A percentile compares a stretch with the other conserved stretches of the same genome.
These are phyloP conservation scores for Pituophis catenifer DNA, from an alignment of 2,113 vertebrate species.

Conservation along the genomic window DNA sequence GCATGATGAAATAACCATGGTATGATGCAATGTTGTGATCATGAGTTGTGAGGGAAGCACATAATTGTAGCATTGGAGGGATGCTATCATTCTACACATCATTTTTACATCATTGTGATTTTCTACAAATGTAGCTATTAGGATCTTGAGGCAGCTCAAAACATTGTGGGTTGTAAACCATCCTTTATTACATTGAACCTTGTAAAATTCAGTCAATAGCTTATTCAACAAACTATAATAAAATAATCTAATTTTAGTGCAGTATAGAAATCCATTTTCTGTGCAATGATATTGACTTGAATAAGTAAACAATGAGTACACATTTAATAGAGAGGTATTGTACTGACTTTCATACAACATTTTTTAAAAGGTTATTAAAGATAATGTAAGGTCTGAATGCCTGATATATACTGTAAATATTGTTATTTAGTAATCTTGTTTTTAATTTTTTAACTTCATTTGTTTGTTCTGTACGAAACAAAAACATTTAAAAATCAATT, in stretches of 20 bases:
- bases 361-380: background rate
- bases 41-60: background rate
- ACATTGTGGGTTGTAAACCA: background rate
- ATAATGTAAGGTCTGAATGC: background rate
- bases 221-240: background rate
- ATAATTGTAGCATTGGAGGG: background rate
- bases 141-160: background rate
- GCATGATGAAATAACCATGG: background rate
- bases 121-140: background rate
- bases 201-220: background rate
- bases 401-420: background rate
- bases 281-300: background rate
- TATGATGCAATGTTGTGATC: background rate
- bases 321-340: background rate
- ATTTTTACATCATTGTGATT: background rate
- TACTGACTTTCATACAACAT: background rate
- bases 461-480: background rate
- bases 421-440: background rate
- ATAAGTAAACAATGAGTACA: background rate
- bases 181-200: background rate
- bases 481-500: background rate
- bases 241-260: background rate
- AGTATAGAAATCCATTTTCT: background rate
- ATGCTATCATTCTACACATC: background rate
- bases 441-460: background rate